Conservation (phyloP, 2,797 vertebrate genomes). For the Neopelma chrysocephalum region DNA sequence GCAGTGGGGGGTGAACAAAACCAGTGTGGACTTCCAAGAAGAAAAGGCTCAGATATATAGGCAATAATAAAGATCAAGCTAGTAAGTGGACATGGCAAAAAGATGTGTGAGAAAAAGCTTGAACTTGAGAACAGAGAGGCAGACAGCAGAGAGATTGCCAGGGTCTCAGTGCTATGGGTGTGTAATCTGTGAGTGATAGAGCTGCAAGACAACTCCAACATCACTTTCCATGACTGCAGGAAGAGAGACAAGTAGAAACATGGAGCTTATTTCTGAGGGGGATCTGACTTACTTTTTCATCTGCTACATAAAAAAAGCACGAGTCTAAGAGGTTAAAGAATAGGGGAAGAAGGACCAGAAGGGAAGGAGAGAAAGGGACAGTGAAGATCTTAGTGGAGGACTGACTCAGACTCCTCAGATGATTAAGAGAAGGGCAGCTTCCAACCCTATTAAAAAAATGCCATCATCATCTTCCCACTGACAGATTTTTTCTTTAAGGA, state of each 20-base stretch:
- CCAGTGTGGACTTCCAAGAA: neutral
- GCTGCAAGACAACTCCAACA: neutral
- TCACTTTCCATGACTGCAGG: neutral
- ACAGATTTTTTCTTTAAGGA: neutral
- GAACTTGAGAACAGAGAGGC: neutral
- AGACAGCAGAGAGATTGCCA: neutral
- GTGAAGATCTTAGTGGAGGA: neutral
- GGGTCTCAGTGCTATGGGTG: neutral
- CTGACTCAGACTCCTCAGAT: neutral
- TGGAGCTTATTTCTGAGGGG: neutral
- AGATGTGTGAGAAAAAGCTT: neutral
- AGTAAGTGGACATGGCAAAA: neutral
- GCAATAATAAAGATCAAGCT: neutral
- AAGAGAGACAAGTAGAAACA: neutral
- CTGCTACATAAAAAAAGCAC: neutral
- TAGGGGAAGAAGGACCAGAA: neutral
- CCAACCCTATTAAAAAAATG: neutral
- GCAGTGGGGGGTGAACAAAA: rapidly evolving
- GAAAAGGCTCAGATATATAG: neutral
- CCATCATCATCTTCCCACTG: neutral
- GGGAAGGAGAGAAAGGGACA: neutral
- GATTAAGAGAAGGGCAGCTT: neutral
- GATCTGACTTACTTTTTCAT: neutral
- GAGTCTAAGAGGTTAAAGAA: neutral
- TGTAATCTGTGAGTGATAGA: neutral